A percentile compares a stretch with the other conserved stretches of the same genome.
Evolutionary conservation across 2,797 vertebrate genomes (phyloP).

Genomic region (Meriones psammophilus): DNA sequence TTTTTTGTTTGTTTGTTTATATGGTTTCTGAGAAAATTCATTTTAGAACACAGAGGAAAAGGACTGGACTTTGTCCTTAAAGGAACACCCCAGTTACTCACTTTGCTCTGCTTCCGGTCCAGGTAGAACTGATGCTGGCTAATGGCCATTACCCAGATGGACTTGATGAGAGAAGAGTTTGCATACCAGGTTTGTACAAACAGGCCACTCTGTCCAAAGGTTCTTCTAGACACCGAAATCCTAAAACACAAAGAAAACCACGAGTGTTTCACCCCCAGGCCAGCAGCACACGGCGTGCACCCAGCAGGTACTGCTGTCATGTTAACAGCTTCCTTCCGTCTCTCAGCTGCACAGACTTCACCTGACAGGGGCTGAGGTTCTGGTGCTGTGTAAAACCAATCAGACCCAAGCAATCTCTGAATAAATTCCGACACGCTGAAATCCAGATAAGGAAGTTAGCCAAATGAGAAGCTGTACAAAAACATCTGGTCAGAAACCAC

Average conservation of each 20-base stretch:
- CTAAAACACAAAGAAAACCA: conserved; percentile 86
- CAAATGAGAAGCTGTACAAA: not conserved
- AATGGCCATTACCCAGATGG: conserved; percentile 99
- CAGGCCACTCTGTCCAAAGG: conserved; percentile 95
- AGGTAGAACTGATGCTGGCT: conserved; percentile 99
- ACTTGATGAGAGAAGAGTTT: conserved; percentile 97
- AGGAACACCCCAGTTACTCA: conserved; percentile 87
- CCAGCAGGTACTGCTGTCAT: not conserved
- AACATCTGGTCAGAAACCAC: not conserved
- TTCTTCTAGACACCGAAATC: conserved; percentile 94
- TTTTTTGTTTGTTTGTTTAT: not conserved
- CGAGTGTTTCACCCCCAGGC: not conserved
- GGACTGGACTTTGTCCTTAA: not conserved
- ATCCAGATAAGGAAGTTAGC: not conserved
- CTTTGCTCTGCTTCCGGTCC: conserved; percentile 98
- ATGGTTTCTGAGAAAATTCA: conserved; percentile 64
- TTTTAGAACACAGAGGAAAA: not conserved
- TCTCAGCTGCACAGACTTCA: not conserved
- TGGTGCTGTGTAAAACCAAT: not conserved
- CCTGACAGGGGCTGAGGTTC: not conserved
- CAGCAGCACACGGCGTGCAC: not conserved
- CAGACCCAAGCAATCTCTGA: not conserved
- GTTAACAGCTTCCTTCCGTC: not conserved
- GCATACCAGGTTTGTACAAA: conserved; percentile 99
- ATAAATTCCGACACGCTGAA: not conserved